A percentile compares a stretch with the other conserved stretches of the same genome.
Evolutionary conservation across 2,113 vertebrate species (phyloP).

Genomic region (Columba janthina): DNA sequence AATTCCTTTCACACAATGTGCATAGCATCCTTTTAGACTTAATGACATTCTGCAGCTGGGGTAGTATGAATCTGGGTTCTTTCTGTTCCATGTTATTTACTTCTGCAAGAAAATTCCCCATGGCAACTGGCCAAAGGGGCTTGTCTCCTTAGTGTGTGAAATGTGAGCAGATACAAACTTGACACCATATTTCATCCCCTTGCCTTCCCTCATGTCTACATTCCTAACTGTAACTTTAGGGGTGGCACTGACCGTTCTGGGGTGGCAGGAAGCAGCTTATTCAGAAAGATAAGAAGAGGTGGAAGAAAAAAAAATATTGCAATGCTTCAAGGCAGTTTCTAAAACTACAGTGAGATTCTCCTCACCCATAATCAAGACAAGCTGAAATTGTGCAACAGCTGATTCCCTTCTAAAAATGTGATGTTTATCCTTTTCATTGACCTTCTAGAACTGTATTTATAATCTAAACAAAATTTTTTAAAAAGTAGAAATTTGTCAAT

Average conservation of each 20-base stretch:
- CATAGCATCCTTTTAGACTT: conserved; percentile 72
- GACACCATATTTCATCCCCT: conserved; percentile 56
- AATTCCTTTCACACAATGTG: conserved; percentile 70
- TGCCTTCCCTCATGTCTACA: conserved; percentile 53
- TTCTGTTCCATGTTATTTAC: conserved; percentile 69
- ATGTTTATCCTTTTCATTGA: neutral
- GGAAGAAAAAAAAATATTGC: conserved; percentile 20
- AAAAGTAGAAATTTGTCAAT: neutral
- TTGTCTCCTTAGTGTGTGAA: conserved; percentile 58
- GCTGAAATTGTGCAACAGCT: conserved; percentile 47
- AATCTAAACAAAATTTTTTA: neutral
- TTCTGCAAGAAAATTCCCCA: conserved; percentile 67
- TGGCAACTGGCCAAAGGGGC: conserved; percentile 64
- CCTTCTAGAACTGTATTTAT: neutral
- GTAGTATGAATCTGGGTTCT: conserved; percentile 60
- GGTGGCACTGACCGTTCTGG: conserved; percentile 42
- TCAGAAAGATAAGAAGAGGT: conserved; percentile 30
- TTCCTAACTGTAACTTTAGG: conserved; percentile 73
- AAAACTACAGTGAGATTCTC: conserved; percentile 30
- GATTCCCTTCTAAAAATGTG: conserved; percentile 33
- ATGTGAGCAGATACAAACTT: conserved; percentile 50
- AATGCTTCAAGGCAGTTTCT: conserved; percentile 56
- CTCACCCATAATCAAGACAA: conserved; percentile 12
- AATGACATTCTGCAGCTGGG: conserved; percentile 75
- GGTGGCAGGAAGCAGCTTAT: conserved; percentile 46